A percentile compares a stretch with the other conserved stretches of the same genome.
Evolutionary conservation across 2,113 vertebrate species (phyloP).

Genomic region (Neoarius graeffei): DNA sequence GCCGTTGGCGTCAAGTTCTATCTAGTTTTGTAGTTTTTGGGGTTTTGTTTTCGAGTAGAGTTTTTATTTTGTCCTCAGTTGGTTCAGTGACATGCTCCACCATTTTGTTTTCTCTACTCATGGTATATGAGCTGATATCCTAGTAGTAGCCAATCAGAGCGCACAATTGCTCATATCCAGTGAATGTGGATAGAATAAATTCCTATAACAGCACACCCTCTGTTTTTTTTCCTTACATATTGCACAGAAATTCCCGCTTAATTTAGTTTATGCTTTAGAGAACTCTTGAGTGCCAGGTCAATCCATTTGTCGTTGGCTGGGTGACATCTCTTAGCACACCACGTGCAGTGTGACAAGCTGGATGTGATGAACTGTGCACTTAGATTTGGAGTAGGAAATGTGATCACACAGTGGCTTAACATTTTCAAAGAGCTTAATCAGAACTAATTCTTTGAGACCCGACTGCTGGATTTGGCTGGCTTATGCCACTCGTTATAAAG

Average conservation of each 20-base stretch:
- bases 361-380: conserved; percentile 5
- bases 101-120: too few species aligned
- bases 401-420: conserved; percentile 40
- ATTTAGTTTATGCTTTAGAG: neutral
- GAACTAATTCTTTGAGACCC: conserved; percentile 22
- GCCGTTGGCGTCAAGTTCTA: too few species aligned
- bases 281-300: neutral
- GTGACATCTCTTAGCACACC: neutral
- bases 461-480: conserved; percentile 5
- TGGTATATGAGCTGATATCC: too few species aligned
- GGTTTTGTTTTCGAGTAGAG: too few species aligned
- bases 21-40: too few species aligned
- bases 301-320: neutral
- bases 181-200: neutral
- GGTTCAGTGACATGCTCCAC: too few species aligned
- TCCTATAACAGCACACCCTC: neutral
- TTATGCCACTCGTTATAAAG: conserved; percentile 6
- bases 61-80: too few species aligned
- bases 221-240: neutral
- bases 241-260: neutral
- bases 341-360: conserved; percentile 22
- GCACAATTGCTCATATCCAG: too few species aligned
- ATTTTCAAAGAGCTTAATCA: conserved; percentile 47
- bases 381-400: conserved; percentile 2
- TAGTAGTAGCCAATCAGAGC: too few species aligned